Evolutionary conservation across 2,113 vertebrate genomes (phyloP).

Genomic region (Castor canadensis): DNA sequence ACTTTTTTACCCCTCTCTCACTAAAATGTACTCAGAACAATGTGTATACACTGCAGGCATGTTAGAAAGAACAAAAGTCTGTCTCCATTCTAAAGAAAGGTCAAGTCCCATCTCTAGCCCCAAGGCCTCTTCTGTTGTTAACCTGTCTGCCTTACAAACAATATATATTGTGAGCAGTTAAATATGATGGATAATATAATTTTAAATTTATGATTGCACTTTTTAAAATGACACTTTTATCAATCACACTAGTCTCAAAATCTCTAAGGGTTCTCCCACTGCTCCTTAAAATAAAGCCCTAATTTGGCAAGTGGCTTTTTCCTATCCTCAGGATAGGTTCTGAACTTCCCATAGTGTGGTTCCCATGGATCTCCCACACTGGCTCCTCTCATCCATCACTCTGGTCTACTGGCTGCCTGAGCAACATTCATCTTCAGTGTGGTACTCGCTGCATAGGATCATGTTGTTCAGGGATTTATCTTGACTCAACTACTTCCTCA

Average conservation of each 20-base stretch:
- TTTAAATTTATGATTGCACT: constrained; percentile 8
- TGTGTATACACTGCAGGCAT: neutral
- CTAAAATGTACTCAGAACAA: neutral
- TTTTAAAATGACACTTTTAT: constrained; percentile 24
- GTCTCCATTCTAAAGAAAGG: neutral
- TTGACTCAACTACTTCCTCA: neutral
- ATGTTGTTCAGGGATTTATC: neutral
- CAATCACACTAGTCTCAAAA: neutral
- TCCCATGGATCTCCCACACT: neutral
- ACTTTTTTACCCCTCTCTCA: neutral
- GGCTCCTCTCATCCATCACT: neutral
- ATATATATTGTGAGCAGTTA: neutral
- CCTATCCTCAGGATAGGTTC: neutral
- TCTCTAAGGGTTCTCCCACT: neutral
- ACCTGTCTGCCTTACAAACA: neutral
- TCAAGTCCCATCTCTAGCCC: neutral
- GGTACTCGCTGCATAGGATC: neutral
- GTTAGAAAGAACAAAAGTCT: neutral
- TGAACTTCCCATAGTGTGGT: neutral
- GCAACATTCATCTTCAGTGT: neutral
- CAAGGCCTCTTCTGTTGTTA: neutral
- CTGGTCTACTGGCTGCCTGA: neutral
- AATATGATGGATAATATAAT: neutral
- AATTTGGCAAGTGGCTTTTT: neutral
- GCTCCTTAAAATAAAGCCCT: constrained; percentile 29